Base-by-base conservation (phyloP, 1,140 invertebrate genomes). In the Dolichoris vasculosae region DNA sequence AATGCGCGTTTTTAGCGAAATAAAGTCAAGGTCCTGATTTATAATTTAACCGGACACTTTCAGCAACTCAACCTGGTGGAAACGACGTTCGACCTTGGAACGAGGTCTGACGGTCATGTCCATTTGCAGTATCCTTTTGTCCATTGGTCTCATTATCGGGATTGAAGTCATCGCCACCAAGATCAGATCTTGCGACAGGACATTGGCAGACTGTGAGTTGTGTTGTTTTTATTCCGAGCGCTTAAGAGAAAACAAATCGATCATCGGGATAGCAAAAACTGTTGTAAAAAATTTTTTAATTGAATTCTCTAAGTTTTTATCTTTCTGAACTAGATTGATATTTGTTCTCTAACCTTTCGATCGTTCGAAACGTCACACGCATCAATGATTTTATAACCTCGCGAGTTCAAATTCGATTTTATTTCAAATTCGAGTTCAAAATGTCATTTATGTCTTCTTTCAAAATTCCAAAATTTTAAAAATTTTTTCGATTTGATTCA, bases 51-150 rank as follows among this genome's bases (percentile, higher is more conserved):
- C 55, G 23, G 2, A 1, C 0, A 26, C 80, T 89, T 94, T 93
- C 23, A 97, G 97, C 93, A 96, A 97, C 92, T 96, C 97, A 88
- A 96, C 96, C 92, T 98, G 97, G 96, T 98, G 97, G 97, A 95
- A 96, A 87, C 94, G 97, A 85, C 94, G 97, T 87, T 97, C 96
- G n/a, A 94, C 95, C 87, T 92, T 97, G 93, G 97, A 98, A 93
- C 94, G 97, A 88, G 94, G 95, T 75, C 92, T 98, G 87, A 95
- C 96, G 83, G 89, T 97, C 26, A 91, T 96, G 15, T 94, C 95
- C 59, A 93, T 94, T 40, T 94, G 96, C 83, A 94, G 95, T 46
- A 90, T 95, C 35, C 92, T 96, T 59, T 92, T 96, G 48, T 95
- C 95, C 81, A 93, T 96, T 73, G 95, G 95, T 23, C 94, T 96